Base-by-base conservation (phyloP, 1,140 invertebrate species). In the Pseudachorutes palmiensis region DNA sequence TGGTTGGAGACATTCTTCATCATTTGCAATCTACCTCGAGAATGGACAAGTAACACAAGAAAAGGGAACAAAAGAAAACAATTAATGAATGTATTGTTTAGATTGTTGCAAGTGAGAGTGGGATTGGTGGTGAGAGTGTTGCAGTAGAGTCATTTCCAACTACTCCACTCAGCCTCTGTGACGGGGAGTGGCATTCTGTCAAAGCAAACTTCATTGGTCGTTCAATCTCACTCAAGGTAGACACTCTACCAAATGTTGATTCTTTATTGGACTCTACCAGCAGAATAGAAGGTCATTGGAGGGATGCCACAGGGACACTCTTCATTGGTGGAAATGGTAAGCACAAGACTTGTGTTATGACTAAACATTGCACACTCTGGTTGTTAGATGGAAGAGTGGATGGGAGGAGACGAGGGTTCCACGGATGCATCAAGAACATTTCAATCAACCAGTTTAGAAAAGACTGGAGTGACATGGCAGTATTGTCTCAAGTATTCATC, bases 391-490 rank as follows among this genome's bases (percentile, higher is more conserved):
- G 83, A 70, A 86, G 84, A 63, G 68, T 58, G 66, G 66, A 62
- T 16, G 74, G 86, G 83, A 71, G 90, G 72, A 89, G 91, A 70
- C 91, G 9, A 19, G 51, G 91, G 75, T 95, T 96, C 79, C 90
- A 89, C 76, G 93, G 93, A 9, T 97, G 93, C 81, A 89, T 97
- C 74, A 82, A 88, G 49, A 92, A 94, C 75, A 82, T 95, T 9
- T 83, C 83, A 63, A 87, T 94, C 63, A 82, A 85, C 66, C 79
- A 81, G 32, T 69, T 80, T 78, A 81, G 81, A 66, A 81, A 83
- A 61, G 88, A 92, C 77, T 95, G 92, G 91, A 87, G 86, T 19
- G 85, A 87, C 69, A 91, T 92, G 89, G 84, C 87, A 45, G 36
- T 45, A 45, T 45, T 45, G 36, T 45, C 36, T 19, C 9, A 45